Base-by-base conservation (phyloP, 2,888 invertebrate genomes). In the Chalcosyrphus nemorum region DNA sequence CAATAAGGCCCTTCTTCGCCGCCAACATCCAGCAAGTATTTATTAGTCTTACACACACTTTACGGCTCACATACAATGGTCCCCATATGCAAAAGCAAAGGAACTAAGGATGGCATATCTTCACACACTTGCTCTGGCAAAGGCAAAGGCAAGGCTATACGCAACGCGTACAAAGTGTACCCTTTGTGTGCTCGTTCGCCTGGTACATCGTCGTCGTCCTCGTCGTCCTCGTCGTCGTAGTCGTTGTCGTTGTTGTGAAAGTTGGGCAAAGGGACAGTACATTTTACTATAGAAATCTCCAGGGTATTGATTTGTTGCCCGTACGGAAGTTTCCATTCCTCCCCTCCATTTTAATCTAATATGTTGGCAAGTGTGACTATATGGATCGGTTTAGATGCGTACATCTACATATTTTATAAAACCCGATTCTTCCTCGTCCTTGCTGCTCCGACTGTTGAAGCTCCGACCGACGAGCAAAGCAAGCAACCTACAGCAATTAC, bases 281-380 rank as follows among this genome's bases (percentile, higher is more conserved):
- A 86, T 76, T 81, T 81, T 45, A 86, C 81, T 86, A 86, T 76
- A 86, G 81, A 85, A 87, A 86, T 87, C 87, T 87, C 87, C 86
- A 85, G 87, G 86, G 87, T 87, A 87, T 87, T 87, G 87, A 87
- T 87, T 87, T 87, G 86, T 86, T 86, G 86, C 86, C 86, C 86
- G 84, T 81, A 86, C 85, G 81, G 86, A 86, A 86, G 86, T 77
- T 78, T 86, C 84, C 86, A 61, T 81, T 81, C 82, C 71, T 84
- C 86, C 85, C 85, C 86, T 81, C 81, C 81, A 86, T 86, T 82
- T 86, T 84, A 81, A 84, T 84, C 84, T 84, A 84, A 84, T 84
- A 84, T 84, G 84, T 84, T 80, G 80, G 84, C 84, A 84, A 84
- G 84, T 84, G 84, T 84, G 84, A 84, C 84, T 84, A 78, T 84